phyloP scores from a whole-genome alignment of 2,888 invertebrate genomes.

The Saturnia pavonia region DNA sequence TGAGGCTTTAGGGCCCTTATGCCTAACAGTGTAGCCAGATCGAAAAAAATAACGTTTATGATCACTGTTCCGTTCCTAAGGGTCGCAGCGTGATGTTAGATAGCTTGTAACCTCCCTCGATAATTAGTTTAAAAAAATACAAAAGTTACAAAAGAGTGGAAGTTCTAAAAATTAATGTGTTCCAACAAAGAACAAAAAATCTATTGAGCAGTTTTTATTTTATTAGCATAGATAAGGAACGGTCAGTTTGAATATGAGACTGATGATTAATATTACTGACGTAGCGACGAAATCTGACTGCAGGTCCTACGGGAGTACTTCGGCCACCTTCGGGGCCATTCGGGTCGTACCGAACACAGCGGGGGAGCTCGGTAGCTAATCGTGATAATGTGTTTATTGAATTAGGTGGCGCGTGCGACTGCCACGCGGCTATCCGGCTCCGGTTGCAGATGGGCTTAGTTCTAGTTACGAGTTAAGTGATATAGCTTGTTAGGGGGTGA shows the following conservation, averaged over 20 bases:
- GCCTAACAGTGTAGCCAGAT: no score
- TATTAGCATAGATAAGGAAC: conserved; percentile 13
- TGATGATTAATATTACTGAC: conserved; percentile 68
- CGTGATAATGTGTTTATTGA: conserved; percentile 82
- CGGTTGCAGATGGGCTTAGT: conserved; percentile 56
- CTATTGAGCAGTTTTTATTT: not conserved
- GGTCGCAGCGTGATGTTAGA: no score
- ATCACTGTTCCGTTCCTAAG: no score
- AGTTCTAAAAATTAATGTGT: no score
- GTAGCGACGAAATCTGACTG: conserved; percentile 65
- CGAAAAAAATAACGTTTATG: no score
- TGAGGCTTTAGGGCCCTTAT: no score
- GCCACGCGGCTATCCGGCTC: conserved; percentile 55
- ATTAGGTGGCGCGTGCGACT: conserved; percentile 77
- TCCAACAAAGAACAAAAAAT: not conserved
- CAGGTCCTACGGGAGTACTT: conserved; percentile 59
- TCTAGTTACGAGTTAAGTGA: conserved; percentile 46
- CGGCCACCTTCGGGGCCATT: conserved; percentile 43
- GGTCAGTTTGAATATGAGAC: conserved; percentile 66
- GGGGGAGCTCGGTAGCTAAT: conserved; percentile 68
- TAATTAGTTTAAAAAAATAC: no score
- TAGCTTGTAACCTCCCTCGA: no score
- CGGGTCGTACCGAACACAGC: conserved; percentile 49
- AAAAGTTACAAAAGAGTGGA: no score
- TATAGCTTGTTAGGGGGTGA: conserved; percentile 51